Evolutionary conservation across 2,113 vertebrate species (phyloP), one percentile per base, ranked within the genome.

Genomic region (Colossoma macropomum): DNA sequence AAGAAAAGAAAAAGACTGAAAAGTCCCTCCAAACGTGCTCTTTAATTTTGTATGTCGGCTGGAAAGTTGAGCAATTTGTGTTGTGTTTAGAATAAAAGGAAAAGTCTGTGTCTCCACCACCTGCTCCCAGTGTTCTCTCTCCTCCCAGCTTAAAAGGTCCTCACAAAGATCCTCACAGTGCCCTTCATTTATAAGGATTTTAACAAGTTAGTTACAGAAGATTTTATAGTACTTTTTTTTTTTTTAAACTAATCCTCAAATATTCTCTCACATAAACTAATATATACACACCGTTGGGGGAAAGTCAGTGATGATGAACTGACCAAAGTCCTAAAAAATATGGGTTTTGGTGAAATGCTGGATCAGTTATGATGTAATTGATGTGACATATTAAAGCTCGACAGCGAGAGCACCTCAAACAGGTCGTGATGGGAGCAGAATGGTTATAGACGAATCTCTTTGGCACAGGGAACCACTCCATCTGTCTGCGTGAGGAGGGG

Each of bases 211-310:
- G n/a, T n/a, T n/a, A n/a, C n/a, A n/a, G n/a, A n/a, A n/a, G n/a
- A n/a, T n/a, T n/a, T n/a, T n/a, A n/a, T n/a, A n/a, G n/a, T n/a
- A n/a, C n/a, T n/a, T n/a, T n/a, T n/a, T n/a, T n/a, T n/a, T 45
- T 4, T 45, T 45, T 11, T 15, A 52, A 52, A 16, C 16, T 56
- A 19, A 56, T 21, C 1, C 50, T n/a, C 23, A 63, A 15, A 16
- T 23, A 56, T 21, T 62, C 38, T 63, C 56, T n/a, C 52, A 82
- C 59, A 63, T 63, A 81, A 19, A 38, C 83, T 69, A 25, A 69
- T 9, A 7, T 28, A 45, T n/a, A 34, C 77, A 21, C 54, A 23
- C 6, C 10, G 63, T 13, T 68, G 65, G 17, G 30, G 38, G 16
- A 66, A 66, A 28, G n/a, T 65, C 27, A 28, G 4, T 45, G 5